Conservation (phyloP, 2,797 vertebrate species). For the Rhynchotus rufescens region DNA sequence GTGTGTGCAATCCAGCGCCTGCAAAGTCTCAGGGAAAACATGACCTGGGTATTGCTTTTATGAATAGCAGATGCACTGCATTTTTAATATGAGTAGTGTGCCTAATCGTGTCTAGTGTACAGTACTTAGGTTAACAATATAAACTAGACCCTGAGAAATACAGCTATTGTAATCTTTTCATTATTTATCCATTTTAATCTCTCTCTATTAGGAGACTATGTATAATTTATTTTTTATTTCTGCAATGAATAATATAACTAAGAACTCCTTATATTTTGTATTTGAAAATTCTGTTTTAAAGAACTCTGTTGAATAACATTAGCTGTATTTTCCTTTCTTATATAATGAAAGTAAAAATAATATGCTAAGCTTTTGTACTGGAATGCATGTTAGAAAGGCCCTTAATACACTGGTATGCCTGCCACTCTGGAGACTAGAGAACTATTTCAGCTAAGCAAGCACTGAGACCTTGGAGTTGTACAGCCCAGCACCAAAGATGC, state of each 20-base stretch:
- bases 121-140: constrained; percentile 66
- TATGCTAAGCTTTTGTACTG: background rate
- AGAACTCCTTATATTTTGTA: constrained; percentile 10
- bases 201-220: constrained; percentile 58
- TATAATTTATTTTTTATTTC: constrained; percentile 70
- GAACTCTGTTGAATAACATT: constrained; percentile 27
- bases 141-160: constrained; percentile 62
- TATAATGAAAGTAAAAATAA: constrained; percentile 39
- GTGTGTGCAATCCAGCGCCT: background rate
- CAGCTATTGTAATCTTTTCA: constrained; percentile 65
- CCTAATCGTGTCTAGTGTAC: constrained; percentile 15
- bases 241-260: constrained; percentile 67
- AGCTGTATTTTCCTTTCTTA: constrained; percentile 18
- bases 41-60: constrained; percentile 41
- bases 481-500: constrained; percentile 15
- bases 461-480: constrained; percentile 8
- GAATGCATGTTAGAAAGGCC: background rate
- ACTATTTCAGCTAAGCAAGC: background rate
- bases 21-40: constrained; percentile 10
- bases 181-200: constrained; percentile 76
- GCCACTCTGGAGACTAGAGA: background rate
- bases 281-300: constrained; percentile 57
- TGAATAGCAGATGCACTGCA: constrained; percentile 48
- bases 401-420: background rate
- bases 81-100: constrained; percentile 57